phyloP scores from a whole-genome alignment of 92 coral and sea anemone species.

The Umimayanthus kanabou region DNA sequence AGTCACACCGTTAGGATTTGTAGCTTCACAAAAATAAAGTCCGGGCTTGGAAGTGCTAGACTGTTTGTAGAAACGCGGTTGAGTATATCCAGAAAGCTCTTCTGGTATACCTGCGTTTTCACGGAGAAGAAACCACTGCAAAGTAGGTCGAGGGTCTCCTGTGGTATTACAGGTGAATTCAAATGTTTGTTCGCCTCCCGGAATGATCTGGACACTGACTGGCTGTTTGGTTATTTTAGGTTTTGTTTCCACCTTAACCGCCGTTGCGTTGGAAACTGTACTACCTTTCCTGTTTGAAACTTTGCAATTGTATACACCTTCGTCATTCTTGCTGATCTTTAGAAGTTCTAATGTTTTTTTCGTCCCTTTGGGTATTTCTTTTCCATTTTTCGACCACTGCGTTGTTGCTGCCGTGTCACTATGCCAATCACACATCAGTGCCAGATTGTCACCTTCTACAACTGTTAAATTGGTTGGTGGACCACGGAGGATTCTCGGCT shows the following conservation, averaged over 20 bases:
- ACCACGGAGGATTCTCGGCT: constrained; percentile 36
- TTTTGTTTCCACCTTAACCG: constrained; percentile 47
- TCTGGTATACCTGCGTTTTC: constrained; percentile 15
- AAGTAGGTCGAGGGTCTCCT: constrained; percentile 50
- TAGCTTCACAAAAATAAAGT: constrained; percentile 49
- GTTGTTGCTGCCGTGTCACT: constrained; percentile 34
- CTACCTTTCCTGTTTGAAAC: constrained; percentile 52
- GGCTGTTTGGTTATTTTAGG: constrained; percentile 54
- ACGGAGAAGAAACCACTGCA: constrained; percentile 59
- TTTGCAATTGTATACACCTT: constrained; percentile 55
- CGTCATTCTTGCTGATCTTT: constrained; percentile 43
- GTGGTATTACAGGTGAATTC: constrained; percentile 44
- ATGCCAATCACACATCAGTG: constrained; percentile 26
- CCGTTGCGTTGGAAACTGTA: constrained; percentile 44
- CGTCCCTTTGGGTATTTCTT: constrained; percentile 16
- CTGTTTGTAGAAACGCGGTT: constrained; percentile 4
- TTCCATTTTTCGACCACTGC: constrained; percentile 51
- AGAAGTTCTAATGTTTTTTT: constrained; percentile 22
- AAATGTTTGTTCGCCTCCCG: constrained; percentile 31
- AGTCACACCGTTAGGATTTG: constrained; percentile 35
- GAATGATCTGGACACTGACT: neutral
- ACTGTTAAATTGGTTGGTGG: constrained; percentile 38
- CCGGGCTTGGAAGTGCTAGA: constrained; percentile 34
- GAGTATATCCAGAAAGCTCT: constrained; percentile 25
- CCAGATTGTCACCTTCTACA: constrained; percentile 17